A percentile compares a stretch with the other conserved stretches of the same genome.
phyloP scores from a whole-genome alignment of 2,797 vertebrate genomes.

The Lepus townsendii region DNA sequence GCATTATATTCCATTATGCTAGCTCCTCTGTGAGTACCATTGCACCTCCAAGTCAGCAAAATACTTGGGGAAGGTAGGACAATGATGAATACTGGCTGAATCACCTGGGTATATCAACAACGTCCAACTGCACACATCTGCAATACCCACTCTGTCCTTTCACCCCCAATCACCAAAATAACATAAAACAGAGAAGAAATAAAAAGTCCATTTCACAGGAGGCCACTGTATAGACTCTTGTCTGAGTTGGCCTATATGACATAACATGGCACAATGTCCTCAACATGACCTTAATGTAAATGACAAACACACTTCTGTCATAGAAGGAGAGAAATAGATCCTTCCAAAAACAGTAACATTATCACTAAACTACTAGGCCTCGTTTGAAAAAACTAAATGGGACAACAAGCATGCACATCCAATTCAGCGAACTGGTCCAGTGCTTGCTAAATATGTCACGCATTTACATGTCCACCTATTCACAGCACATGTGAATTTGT shows the following conservation, averaged over 20 bases:
- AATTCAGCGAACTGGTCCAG: slow-evolving; percentile 69
- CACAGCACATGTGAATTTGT: slow-evolving; percentile 76
- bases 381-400: slow-evolving; percentile 55
- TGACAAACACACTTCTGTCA: slow-evolving; percentile 13
- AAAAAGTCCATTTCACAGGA: background rate
- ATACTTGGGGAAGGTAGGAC: background rate
- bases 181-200: background rate
- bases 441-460: slow-evolving; percentile 69
- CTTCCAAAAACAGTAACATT: slow-evolving; percentile 23
- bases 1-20: background rate
- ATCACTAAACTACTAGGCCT: slow-evolving; percentile 19
- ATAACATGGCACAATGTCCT: background rate
- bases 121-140: background rate
- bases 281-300: background rate
- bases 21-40: background rate
- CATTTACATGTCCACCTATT: slow-evolving; percentile 69
- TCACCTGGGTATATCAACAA: background rate
- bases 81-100: background rate
- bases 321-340: background rate
- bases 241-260: background rate
- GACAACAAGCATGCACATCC: slow-evolving; percentile 52
- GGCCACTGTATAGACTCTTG: background rate
- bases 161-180: background rate
- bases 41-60: background rate
- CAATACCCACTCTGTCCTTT: background rate